Percentiles rank a stretch among this genome's conserved stretches.
phyloP scores from a whole-genome alignment of 2,113 vertebrate species.

The Myrmophylax atrothorax region DNA sequence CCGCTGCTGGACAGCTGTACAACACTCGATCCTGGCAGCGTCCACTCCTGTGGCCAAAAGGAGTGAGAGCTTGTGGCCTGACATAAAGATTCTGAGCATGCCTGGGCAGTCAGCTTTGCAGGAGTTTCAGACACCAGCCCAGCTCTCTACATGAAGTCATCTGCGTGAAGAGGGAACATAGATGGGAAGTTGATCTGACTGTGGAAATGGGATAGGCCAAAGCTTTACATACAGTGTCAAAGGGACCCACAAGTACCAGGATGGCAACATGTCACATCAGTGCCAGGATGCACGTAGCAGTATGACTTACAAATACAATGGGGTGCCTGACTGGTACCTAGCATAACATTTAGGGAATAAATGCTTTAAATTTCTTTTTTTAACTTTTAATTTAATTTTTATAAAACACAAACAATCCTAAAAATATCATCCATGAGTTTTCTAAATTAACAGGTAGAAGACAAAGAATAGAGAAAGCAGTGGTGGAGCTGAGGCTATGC shows the following conservation, averaged over 20 bases:
- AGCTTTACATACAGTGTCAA: background rate
- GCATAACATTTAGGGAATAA: background rate
- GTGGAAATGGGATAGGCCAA: background rate
- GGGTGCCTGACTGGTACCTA: background rate
- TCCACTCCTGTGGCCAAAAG: rapidly evolving
- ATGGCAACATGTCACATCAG: rapidly evolving
- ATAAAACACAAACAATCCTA: background rate
- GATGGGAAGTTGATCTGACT: background rate
- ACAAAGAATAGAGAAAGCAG: background rate
- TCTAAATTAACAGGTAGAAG: background rate
- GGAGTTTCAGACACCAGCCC: background rate
- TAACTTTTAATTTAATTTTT: background rate
- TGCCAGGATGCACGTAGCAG: background rate
- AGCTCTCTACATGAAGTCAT: background rate
- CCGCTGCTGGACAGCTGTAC: background rate
- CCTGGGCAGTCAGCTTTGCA: background rate
- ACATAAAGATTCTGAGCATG: background rate
- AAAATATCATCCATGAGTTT: background rate
- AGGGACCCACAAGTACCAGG: background rate
- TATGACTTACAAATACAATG: background rate
- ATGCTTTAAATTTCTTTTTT: background rate
- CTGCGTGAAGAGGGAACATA: background rate
- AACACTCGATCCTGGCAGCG: background rate
- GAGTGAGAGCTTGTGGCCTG: background rate
- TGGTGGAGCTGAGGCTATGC: background rate